A percentile compares a stretch with the other conserved stretches of the same genome.
phyloP scores from a whole-genome alignment of 2,113 vertebrate genomes.

The Oncorhynchus mykiss region DNA sequence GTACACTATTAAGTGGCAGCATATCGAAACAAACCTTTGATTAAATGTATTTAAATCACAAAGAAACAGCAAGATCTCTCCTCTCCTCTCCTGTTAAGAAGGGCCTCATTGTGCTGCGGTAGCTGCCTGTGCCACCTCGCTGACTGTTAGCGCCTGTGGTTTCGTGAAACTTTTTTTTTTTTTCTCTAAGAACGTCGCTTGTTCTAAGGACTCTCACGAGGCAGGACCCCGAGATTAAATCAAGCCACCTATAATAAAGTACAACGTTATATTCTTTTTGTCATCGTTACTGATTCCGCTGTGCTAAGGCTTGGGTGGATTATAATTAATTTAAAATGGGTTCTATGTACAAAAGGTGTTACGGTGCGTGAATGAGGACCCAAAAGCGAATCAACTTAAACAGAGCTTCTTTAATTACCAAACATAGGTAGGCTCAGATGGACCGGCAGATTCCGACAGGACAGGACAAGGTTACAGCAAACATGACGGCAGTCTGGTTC shows the following conservation, averaged over 20 bases:
- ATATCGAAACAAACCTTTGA: constrained; percentile 81
- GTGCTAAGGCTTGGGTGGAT: constrained; percentile 64
- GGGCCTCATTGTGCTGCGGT: constrained; percentile 60
- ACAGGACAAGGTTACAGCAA: no score
- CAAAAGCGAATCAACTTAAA: no score
- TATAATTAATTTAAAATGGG: constrained; percentile 73
- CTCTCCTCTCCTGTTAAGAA: constrained; percentile 71
- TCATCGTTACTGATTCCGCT: constrained; percentile 70
- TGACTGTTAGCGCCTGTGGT: constrained; percentile 68
- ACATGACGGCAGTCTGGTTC: no score
- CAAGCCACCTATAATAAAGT: constrained; percentile 68
- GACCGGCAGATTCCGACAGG: no score
- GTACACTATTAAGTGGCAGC: constrained; percentile 78
- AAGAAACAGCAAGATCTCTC: constrained; percentile 77
- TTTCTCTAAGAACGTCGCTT: constrained; percentile 12
- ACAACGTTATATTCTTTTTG: constrained; percentile 75
- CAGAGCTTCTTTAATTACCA: no score
- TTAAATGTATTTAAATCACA: constrained; percentile 83
- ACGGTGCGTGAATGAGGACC: no score
- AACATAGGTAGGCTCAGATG: no score
- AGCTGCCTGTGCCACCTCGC: constrained; percentile 57
- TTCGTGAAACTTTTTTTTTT: constrained; percentile 58
- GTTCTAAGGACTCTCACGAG: constrained; percentile 62
- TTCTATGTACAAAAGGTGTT: constrained; percentile 70
- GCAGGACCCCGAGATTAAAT: constrained; percentile 73